Percentiles rank a stretch among this genome's conserved stretches.
phyloP scores from a whole-genome alignment of 2,113 vertebrate species.

The Coracopsis vasa region DNA sequence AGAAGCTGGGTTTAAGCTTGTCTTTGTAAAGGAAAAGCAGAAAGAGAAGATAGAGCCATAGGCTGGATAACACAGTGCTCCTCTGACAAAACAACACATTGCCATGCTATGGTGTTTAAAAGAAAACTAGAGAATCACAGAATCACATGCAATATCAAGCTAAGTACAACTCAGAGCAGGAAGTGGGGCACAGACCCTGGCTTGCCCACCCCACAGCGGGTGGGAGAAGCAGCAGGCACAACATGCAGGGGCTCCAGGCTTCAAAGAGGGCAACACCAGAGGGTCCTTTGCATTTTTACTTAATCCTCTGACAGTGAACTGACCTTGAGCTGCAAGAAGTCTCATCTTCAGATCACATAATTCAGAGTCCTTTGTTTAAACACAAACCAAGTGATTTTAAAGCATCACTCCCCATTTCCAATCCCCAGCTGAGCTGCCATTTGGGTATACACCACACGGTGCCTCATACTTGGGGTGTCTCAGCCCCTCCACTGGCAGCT shows the following conservation, averaged over 20 bases:
- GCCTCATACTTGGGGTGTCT: too few species aligned
- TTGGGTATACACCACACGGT: not conserved
- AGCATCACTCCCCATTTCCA: not conserved
- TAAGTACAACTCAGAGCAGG: not conserved
- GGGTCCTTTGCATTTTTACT: not conserved
- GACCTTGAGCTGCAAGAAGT: not conserved
- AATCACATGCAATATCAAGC: fast-evolving
- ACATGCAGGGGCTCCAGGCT: not conserved
- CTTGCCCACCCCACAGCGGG: fast-evolving
- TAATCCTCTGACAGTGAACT: fast-evolving
- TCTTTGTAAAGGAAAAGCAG: not conserved
- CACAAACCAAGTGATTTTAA: not conserved
- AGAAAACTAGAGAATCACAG: not conserved
- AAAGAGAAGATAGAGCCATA: not conserved
- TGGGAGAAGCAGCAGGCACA: not conserved
- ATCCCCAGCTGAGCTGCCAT: not conserved
- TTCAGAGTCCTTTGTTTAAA: not conserved
- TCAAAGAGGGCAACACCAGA: not conserved
- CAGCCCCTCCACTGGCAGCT: fast-evolving
- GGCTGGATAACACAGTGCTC: not conserved
- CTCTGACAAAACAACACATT: not conserved
- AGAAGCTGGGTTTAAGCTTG: not conserved
- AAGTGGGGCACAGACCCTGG: not conserved
- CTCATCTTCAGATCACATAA: not conserved
- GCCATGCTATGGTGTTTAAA: not conserved